phyloP scores from a whole-genome alignment of 2,888 invertebrate genomes.

The Volucella bombylans region DNA sequence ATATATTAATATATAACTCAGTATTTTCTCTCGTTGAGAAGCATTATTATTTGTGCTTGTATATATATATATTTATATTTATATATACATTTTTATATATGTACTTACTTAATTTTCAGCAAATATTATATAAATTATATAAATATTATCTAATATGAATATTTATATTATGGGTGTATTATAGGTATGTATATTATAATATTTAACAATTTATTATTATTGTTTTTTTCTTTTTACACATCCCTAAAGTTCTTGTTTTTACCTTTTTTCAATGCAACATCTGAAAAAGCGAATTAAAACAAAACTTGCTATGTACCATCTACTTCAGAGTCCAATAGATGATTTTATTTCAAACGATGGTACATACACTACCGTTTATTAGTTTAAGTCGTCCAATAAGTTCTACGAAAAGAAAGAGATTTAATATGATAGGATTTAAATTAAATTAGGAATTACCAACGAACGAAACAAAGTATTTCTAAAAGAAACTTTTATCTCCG shows the following conservation, averaged over 20 bases:
- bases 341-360: too few relatives aligned
- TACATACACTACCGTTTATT: too few relatives aligned
- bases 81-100: slow-evolving; percentile 29
- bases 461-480: too few relatives aligned
- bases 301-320: too few relatives aligned
- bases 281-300: too few relatives aligned
- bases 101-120: slow-evolving; percentile 56
- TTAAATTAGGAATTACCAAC: too few relatives aligned
- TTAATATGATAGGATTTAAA: too few relatives aligned
- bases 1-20: slow-evolving; percentile 52
- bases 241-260: background rate
- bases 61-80: slow-evolving; percentile 18
- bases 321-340: too few relatives aligned
- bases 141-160: slow-evolving; percentile 62
- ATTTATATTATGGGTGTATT: slow-evolving; percentile 71
- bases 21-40: slow-evolving; percentile 39
- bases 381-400: too few relatives aligned
- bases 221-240: background rate
- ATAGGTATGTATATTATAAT: slow-evolving; percentile 66
- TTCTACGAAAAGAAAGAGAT: too few relatives aligned
- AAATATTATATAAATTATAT: slow-evolving; percentile 50
- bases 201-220: background rate
- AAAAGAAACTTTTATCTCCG: too few relatives aligned
- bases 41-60: slow-evolving; percentile 59
- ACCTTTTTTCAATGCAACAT: background rate